Base-by-base conservation (phyloP, 2,113 vertebrate species). In the Brachyhypopomus gauderio region DNA sequence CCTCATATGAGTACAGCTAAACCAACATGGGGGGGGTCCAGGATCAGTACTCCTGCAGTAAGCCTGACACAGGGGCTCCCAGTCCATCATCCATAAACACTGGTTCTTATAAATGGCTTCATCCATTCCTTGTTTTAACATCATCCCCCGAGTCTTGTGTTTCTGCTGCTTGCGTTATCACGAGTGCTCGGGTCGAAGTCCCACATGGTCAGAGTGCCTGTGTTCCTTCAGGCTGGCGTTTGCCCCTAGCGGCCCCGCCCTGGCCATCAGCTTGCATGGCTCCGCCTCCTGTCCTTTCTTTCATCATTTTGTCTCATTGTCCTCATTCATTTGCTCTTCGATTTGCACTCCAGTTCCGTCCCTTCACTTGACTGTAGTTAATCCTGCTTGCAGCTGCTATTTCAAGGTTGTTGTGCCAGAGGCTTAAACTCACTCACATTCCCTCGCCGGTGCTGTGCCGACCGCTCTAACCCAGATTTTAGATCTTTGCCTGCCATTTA, bases 401-500 rank as follows among this genome's bases (percentile, higher is more conserved):
- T 55, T 63, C 25, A 16, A 73, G 63, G 7, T 45, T 11, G 5
- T 0, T 11, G 41, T 6, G 41, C 41, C 22, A 12, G 19, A 63
- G 56, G 34, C 16, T 38, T 38, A 20, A 64, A 3, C 36, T 79
- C n/a, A 45, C 25, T 41, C 9, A 63, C 3, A 2, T 80, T 45
- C 22, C 8, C 1, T 2, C 25, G 34, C 23, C 11, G 4, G 16
- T 4, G 16, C 36, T 63, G 14, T 63, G 22, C 38, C 1, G 20
- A 34, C 66, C 11, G 64, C 55, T 45, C 36, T n/a, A 48, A 62
- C 59, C 16, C 27, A 5, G 6, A 6, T 56, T 55, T 16, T 17
- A 52, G 27, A 74, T 52, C 41, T 38, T 75, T 56, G 62, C 12
- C n/a, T 74, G 71, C 72, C 56, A 74, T 55, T 56, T 74, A 63